Evolutionary conservation across 2,888 invertebrate species (phyloP).

Genomic region (Atethmia centrago): DNA sequence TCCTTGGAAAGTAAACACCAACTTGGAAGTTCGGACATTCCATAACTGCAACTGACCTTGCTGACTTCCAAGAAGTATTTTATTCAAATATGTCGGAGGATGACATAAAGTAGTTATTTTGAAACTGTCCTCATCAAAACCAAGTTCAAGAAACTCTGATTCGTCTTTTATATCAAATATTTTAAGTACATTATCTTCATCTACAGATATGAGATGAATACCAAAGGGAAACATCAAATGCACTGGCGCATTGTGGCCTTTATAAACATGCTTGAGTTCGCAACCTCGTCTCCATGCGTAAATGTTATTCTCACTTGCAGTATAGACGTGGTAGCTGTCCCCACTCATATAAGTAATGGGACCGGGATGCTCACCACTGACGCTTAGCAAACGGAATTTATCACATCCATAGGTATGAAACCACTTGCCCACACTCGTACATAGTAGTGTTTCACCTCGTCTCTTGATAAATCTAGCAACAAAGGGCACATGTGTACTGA

Average conservation of each 20-base stretch:
- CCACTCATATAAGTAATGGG: slow-evolving; percentile 95
- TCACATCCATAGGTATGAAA: slow-evolving; percentile 98
- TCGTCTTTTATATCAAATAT: slow-evolving; percentile 96
- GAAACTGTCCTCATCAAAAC: slow-evolving; percentile 93
- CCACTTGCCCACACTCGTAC: slow-evolving; percentile 97
- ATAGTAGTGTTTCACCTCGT: slow-evolving; percentile 96
- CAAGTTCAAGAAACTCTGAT: slow-evolving; percentile 92
- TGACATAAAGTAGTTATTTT: slow-evolving; percentile 96
- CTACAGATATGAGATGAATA: slow-evolving; percentile 95
- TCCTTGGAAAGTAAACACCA: slow-evolving; percentile 94
- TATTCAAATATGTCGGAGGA: slow-evolving; percentile 98
- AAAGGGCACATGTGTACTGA: slow-evolving; percentile 97
- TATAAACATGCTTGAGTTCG: slow-evolving; percentile 95
- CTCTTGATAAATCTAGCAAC: slow-evolving; percentile 95
- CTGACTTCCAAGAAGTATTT: slow-evolving; percentile 96
- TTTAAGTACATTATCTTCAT: slow-evolving; percentile 93
- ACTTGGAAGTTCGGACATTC: slow-evolving; percentile 95
- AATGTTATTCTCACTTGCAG: slow-evolving; percentile 94
- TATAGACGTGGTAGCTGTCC: slow-evolving; percentile 94
- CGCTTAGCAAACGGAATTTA: slow-evolving; percentile 95
- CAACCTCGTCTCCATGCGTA: slow-evolving; percentile 97
- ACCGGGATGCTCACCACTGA: slow-evolving; percentile 95
- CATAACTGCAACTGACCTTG: slow-evolving; percentile 96
- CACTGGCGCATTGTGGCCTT: slow-evolving; percentile 94
- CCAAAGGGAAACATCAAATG: slow-evolving; percentile 96